A percentile compares a stretch with the other conserved stretches of the same genome.
phyloP scores from a whole-genome alignment of 2,113 vertebrate species.

The Dendrocopos noguchii region DNA sequence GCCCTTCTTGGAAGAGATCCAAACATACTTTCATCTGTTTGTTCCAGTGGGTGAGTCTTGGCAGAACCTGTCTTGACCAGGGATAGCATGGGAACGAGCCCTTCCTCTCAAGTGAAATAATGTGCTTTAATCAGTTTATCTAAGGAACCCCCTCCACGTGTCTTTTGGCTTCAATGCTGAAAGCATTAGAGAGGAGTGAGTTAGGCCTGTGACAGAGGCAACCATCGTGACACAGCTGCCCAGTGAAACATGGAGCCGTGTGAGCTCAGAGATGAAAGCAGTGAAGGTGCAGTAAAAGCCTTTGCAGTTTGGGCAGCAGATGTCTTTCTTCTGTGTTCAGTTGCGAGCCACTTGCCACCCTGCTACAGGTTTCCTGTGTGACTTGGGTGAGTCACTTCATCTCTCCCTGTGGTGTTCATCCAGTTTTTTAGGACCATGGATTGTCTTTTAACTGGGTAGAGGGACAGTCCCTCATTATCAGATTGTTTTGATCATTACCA shows the following conservation, averaged over 20 bases:
- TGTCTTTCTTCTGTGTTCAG: neutral
- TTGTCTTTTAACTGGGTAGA: neutral
- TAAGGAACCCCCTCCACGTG: neutral
- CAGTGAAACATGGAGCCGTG: neutral
- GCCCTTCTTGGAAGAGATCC: neutral
- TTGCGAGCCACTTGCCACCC: neutral
- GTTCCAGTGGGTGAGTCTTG: neutral
- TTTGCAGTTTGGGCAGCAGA: neutral
- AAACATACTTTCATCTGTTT: neutral
- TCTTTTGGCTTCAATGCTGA: neutral
- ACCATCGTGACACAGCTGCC: fast-evolving
- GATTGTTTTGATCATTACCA: neutral
- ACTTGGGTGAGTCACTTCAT: neutral
- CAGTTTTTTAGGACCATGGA: neutral
- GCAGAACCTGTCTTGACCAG: neutral
- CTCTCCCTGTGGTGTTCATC: neutral
- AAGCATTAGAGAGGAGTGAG: neutral
- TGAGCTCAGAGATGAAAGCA: neutral
- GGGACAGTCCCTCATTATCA: neutral
- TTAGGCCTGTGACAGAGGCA: neutral
- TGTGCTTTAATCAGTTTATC: neutral
- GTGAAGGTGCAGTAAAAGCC: neutral
- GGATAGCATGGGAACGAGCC: fast-evolving
- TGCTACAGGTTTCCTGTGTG: neutral
- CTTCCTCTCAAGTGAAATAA: neutral